Evolutionary conservation across 1,140 invertebrate genomes (phyloP).

Genomic region (Acromyrmex heyeri): DNA sequence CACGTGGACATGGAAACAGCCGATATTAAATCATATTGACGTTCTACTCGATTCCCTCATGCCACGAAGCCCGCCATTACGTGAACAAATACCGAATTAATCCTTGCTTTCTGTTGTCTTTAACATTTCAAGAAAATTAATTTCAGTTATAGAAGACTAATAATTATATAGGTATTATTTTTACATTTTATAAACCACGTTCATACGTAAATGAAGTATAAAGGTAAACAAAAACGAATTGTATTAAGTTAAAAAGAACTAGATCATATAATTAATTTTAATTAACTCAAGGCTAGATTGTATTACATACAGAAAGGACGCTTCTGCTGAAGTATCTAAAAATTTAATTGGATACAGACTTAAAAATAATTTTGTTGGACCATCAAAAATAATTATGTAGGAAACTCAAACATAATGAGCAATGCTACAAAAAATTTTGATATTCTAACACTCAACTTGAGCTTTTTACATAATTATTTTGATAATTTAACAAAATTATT

Average conservation of each 20-base stretch:
- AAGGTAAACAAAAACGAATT: not conserved
- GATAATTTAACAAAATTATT: too few relatives aligned
- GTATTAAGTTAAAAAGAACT: not conserved
- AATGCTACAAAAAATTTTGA: too few relatives aligned
- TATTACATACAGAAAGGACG: not conserved
- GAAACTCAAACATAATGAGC: too few relatives aligned
- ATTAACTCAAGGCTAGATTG: not conserved
- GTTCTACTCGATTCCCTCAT: not conserved
- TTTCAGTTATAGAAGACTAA: not conserved
- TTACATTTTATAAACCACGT: not conserved
- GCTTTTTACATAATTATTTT: too few relatives aligned
- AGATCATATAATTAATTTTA: not conserved
- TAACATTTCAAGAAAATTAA: not conserved
- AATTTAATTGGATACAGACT: too few relatives aligned
- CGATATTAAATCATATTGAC: conserved; percentile 46
- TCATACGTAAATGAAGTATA: not conserved
- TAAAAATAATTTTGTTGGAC: too few relatives aligned
- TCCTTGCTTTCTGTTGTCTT: not conserved
- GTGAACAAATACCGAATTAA: not conserved
- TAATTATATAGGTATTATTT: not conserved
- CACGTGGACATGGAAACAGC: conserved; percentile 1
- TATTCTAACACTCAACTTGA: too few relatives aligned
- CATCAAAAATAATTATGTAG: too few relatives aligned
- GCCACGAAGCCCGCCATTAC: not conserved
- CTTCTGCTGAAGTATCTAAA: too few relatives aligned